Base-by-base conservation (phyloP, 2,888 invertebrate genomes). In the Xestoiulus laeticollis region DNA sequence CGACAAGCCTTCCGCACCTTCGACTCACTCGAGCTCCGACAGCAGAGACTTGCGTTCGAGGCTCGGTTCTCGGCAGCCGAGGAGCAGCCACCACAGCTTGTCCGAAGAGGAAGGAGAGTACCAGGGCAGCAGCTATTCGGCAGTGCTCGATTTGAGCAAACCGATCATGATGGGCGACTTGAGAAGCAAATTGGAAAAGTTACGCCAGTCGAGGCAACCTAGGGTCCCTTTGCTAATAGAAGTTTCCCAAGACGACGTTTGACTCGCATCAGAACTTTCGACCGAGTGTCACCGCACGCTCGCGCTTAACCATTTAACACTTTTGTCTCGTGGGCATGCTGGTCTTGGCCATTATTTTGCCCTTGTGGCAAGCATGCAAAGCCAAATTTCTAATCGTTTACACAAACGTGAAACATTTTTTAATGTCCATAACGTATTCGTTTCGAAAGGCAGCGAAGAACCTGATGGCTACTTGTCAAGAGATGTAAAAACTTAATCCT, bases 161-260 rank as follows among this genome's bases (percentile, higher is more conserved):
- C 87, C 87, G 32, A 10, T 32, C n/a, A 59, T 87, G 5, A 30
- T 87, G 16, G 87, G 87, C 16, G 88, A 88, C 32, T 68, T 88
- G 22, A 48, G 88, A 32, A 88, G 53, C 26, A 88, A 88, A 86
- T 38, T 88, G 53, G 88, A 88, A 33, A 85, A 88, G 44, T 38
- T 88, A 30, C 48, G 88, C 8, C 59, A 88, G 53, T 19, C 59
- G 2, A 22, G 78, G 68, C 59, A 85, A 68, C 68, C 86, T 1
- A 59, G 85, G 22, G 59, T 68, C 22, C 88, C 88, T 22, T 68
- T 88, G 16, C 38, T 88, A 22, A 88, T 88, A 1, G 68, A 88
- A 59, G 86, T 88, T 1, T 59, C 86, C 19, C 85, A 85, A 68
- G 87, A 87, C 83, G 82, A 87, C 6, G 82, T 59, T 12, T 87